These are phyloP conservation scores for Tenualosa ilisha DNA, from an alignment of 2,797 vertebrate species.

Conservation along the genomic window DNA sequence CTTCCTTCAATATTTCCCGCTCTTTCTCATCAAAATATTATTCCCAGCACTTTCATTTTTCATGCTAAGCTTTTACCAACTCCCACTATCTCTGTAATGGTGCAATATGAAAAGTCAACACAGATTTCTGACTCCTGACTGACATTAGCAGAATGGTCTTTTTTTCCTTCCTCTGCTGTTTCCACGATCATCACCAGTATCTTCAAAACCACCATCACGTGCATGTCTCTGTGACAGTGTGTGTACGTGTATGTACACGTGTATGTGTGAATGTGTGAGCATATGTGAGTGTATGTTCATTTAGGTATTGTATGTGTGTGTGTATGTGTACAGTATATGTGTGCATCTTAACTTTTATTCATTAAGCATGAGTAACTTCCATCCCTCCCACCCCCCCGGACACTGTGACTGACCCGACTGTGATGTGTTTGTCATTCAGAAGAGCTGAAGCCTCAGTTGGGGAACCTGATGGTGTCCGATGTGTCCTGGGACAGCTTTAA, in stretches of 20 bases:
- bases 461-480: conserved; percentile 76
- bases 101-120: background rate
- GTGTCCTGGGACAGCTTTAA: conserved; percentile 84
- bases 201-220: background rate
- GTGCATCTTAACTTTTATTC: background rate
- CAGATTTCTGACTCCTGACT: background rate
- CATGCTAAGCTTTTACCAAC: background rate
- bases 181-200: background rate
- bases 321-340: background rate
- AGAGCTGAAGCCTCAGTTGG: conserved; percentile 76
- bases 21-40: conserved; percentile 21
- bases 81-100: background rate
- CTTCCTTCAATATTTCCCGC: conserved; percentile 4
- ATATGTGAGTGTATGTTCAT: background rate
- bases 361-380: background rate
- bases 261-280: background rate
- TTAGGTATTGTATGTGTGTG: background rate
- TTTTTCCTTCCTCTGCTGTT: background rate
- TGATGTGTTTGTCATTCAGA: conserved; percentile 83
- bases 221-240: background rate
- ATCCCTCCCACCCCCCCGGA: background rate
- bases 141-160: background rate
- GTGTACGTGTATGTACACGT: background rate
- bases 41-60: conserved; percentile 1
- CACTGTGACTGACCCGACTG: conserved; percentile 56